phyloP scores from a whole-genome alignment of 2,888 invertebrate genomes.

The Tipula unca region DNA sequence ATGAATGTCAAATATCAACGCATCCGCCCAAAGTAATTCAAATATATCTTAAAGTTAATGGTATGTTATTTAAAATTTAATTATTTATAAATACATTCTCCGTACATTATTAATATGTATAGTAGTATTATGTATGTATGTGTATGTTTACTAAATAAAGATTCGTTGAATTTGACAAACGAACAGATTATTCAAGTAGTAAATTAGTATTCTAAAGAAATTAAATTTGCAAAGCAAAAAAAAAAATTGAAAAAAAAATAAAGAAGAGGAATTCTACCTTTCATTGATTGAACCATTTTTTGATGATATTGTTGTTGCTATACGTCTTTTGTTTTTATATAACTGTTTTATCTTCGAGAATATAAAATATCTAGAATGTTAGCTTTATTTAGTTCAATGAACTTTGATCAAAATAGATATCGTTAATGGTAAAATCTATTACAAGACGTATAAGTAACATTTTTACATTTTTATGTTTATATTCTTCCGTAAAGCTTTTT shows the following conservation, averaged over 20 bases:
- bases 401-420: slow-evolving; percentile 8
- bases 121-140: background rate
- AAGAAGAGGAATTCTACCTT: background rate
- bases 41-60: slow-evolving; percentile 45
- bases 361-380: background rate
- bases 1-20: slow-evolving; percentile 48
- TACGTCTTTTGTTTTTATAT: background rate
- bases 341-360: background rate
- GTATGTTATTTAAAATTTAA: slow-evolving; percentile 31
- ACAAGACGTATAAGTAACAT: background rate
- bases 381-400: background rate
- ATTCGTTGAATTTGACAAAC: background rate
- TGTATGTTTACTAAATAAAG: background rate
- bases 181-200: background rate
- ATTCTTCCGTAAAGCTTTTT: background rate
- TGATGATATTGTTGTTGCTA: background rate
- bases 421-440: background rate
- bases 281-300: background rate
- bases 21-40: slow-evolving; percentile 47
- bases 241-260: background rate
- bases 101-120: background rate
- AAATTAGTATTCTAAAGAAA: background rate
- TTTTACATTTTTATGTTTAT: background rate
- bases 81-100: background rate
- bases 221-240: background rate